Percentiles rank a stretch among this genome's conserved stretches.
Evolutionary conservation across 37 sponge, comb jelly and placozoan genomes (phyloP).

Genomic region (Amphimedon queenslandica): DNA sequence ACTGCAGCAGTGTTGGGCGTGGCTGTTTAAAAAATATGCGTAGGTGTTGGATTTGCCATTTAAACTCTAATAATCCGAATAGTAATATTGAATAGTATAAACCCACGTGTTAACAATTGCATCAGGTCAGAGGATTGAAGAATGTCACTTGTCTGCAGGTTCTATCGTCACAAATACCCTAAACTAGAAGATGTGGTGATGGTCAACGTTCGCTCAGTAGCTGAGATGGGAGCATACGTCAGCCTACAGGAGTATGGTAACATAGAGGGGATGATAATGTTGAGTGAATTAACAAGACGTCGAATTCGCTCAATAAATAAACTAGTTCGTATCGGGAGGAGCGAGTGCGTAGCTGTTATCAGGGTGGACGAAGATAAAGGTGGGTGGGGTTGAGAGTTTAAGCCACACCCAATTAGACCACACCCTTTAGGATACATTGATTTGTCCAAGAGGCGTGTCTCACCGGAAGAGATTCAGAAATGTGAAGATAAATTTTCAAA

Average conservation of each 20-base stretch:
- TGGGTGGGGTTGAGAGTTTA: background rate
- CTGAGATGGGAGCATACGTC: constrained; percentile 98
- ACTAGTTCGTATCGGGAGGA: constrained; percentile 91
- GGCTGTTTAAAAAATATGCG: too few relatives aligned
- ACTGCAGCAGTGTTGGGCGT: too few relatives aligned
- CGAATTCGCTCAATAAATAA: constrained; percentile 97
- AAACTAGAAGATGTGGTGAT: constrained; percentile 98
- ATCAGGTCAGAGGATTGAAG: too few relatives aligned
- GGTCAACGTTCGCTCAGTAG: constrained; percentile 94
- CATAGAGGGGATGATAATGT: constrained; percentile 97
- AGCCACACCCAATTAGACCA: background rate
- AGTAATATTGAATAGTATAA: too few relatives aligned
- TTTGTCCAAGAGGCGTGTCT: constrained; percentile 94
- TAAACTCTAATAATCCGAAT: too few relatives aligned
- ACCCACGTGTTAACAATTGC: too few relatives aligned
- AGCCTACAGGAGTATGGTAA: constrained; percentile 93
- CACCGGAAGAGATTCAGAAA: constrained; percentile 90
- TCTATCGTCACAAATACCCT: constrained; percentile 80
- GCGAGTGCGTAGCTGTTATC: constrained; percentile 96
- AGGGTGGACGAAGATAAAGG: constrained; percentile 97
- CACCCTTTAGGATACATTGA: constrained; percentile 86
- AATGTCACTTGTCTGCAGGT: constrained; percentile 50
- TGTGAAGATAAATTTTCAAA: constrained; percentile 95
- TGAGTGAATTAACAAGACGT: constrained; percentile 90
- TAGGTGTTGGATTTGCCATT: too few relatives aligned